Evolutionary conservation across 2,888 invertebrate species (phyloP).

Genomic region (Aspidiotus rigidus): DNA sequence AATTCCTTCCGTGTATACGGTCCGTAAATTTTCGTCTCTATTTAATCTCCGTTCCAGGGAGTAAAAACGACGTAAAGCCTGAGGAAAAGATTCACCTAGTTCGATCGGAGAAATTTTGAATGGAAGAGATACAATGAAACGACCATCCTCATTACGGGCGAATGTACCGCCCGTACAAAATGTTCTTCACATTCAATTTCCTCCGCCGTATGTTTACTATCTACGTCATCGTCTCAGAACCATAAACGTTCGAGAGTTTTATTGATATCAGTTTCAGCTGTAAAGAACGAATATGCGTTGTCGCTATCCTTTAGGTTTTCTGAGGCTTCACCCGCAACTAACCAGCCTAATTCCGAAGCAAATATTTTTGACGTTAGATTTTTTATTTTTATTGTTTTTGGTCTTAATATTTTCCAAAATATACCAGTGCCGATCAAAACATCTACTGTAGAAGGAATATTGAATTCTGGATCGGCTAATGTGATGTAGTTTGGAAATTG

Average conservation of each 20-base stretch:
- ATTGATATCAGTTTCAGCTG: neutral
- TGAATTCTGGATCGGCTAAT: neutral
- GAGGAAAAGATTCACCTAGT: neutral
- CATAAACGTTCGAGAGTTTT: constrained; percentile 3
- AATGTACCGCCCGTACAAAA: neutral
- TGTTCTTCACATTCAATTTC: constrained; percentile 6
- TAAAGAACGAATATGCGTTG: neutral
- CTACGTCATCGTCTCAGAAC: neutral
- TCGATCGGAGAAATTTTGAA: neutral
- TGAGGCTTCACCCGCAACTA: neutral
- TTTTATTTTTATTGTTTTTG: constrained; percentile 6
- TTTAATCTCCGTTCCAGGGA: neutral
- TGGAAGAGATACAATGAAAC: neutral
- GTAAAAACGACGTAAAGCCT: neutral
- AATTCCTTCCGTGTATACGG: neutral
- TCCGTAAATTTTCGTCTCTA: neutral
- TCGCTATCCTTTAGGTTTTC: neutral
- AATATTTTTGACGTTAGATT: constrained; percentile 8
- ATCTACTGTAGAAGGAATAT: neutral
- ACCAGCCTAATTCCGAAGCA: constrained; percentile 5
- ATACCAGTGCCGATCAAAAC: neutral
- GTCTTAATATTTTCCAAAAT: neutral
- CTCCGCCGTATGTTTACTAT: neutral
- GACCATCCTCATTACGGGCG: neutral
- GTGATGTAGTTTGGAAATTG: neutral